Evolutionary conservation across 2,888 invertebrate genomes (phyloP).

Genomic region (Allygus modestus): DNA sequence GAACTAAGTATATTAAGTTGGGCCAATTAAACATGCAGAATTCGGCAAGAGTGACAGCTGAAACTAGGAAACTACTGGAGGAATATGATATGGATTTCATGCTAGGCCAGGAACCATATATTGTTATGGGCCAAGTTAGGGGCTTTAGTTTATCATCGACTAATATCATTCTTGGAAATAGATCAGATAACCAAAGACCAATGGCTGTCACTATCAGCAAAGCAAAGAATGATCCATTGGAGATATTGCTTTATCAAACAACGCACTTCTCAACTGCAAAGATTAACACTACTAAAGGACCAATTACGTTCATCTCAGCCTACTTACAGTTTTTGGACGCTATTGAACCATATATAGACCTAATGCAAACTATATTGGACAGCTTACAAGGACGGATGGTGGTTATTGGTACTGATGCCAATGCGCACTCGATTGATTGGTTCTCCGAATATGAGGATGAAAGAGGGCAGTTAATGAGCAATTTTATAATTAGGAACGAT

Average conservation of each 20-base stretch:
- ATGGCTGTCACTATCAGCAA: not conserved
- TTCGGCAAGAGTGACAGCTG: slow-evolving; percentile 16
- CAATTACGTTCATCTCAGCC: not conserved
- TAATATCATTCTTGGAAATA: not conserved
- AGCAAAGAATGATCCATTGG: not conserved
- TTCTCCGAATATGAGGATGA: not conserved
- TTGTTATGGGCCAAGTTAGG: not conserved
- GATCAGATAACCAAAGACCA: not conserved
- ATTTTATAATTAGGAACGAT: not conserved
- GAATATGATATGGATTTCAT: not conserved
- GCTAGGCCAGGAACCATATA: slow-evolving; percentile 40
- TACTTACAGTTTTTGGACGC: slow-evolving; percentile 30
- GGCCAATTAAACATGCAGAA: slow-evolving; percentile 46
- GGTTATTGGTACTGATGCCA: not conserved
- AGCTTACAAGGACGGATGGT: not conserved
- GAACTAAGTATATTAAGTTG: not conserved
- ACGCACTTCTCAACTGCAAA: not conserved
- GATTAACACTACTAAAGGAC: not conserved
- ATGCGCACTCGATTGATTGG: slow-evolving; percentile 36
- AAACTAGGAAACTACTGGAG: not conserved
- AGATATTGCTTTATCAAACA: not conserved
- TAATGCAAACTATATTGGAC: not conserved
- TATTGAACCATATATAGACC: slow-evolving; percentile 1
- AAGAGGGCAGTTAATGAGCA: not conserved
- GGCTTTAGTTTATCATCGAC: not conserved